Base-by-base conservation (phyloP, 1,140 invertebrate species). In the Drosophila gunungcola region DNA sequence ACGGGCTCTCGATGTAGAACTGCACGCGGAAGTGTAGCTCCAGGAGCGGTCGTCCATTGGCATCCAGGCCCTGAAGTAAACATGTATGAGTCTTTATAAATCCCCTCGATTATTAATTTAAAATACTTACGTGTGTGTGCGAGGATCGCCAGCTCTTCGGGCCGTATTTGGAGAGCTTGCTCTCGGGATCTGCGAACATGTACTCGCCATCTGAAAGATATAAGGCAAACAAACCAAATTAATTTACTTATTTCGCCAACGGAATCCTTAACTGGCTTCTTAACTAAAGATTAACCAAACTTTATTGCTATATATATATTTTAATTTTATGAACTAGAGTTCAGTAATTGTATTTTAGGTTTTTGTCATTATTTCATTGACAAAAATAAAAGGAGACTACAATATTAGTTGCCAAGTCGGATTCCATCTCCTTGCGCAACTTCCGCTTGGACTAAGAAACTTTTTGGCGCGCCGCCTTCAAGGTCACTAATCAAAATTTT, bases 91-190 rank as follows among this genome's bases (percentile, higher is more conserved):
- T 16, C 6, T 4, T 51, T 6, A 3, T 3, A 32, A 3, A 5
- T 16, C n/a, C 9, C 7, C 1, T n/a, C 29, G 12, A 29, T 13
- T 32, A 29, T 3, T 0, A n/a, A 2, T 16, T 43, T 5, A 5
- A 13, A 10, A 6, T 2, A 74, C 96, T 96, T 94, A 98, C 97
- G 94, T 97, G 96, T 88, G 97, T 97, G 93, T 97, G 96, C 62
- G 97, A 97, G 68, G 97, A 97, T 92, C 97, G 96, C 97, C 98
- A 98, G 93, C 96, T 97, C 93, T 98, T 98, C 80, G 97, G 97
- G 72, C 97, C 97, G 94, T 98, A 98, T 94, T 98, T 99, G 88
- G 96, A 97, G 82, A 99, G 94, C 93, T 98, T 99, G 94, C 96
- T 97, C 91, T 98, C 97, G 82, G 96, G 95, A 92, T 98, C 97